Base-by-base conservation (phyloP, 2,797 vertebrate species). In the Enteromius thamalakanensis region DNA sequence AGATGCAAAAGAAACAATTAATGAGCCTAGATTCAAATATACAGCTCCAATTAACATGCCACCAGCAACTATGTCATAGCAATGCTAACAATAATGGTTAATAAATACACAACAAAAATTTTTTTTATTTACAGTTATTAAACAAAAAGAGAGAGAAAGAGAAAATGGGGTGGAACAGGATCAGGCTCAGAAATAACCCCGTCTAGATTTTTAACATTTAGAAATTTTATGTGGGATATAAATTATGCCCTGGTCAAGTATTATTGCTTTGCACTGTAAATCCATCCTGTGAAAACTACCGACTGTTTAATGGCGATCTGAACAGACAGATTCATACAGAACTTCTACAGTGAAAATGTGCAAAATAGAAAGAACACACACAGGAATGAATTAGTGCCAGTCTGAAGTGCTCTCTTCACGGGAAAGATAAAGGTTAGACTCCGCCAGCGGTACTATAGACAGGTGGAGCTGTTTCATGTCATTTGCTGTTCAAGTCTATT, bases 371-470 rank as follows among this genome's bases (percentile, higher is more conserved):
- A 47, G 76, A 78, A 45, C 23, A 78, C 58, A 77, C 76, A 78
- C 3, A 53, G 51, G 79, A 80, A 71, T 71, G 17, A 71, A 80
- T 60, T 80, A 71, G 53, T 71, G 68, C 40, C 67, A 80, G 17
- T 58, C 67, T 9, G 10, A 71, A 60, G 67, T 47, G 79, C 23
- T 45, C n/a, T 60, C 67, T 64, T 81, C 32, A 14, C 29, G 49
- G 21, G 42, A 62, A 55, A 62, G 55, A 74, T 74, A 81, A 40
- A 81, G 58, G 29, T 74, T 49, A 64, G 37, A 34, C 34, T 7
- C 79, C 64, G 26, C 40, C 53, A 72, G 55, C 0, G 6, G 55
- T 40, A 81, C 26, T 64, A 2, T 62, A 23, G 68, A 81, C 68
- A 81, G 68, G 53, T 34, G 26, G 53, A 62, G 67, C 40, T 17